Conservation (phyloP, 2,888 invertebrate species). For the Tuta absoluta region DNA sequence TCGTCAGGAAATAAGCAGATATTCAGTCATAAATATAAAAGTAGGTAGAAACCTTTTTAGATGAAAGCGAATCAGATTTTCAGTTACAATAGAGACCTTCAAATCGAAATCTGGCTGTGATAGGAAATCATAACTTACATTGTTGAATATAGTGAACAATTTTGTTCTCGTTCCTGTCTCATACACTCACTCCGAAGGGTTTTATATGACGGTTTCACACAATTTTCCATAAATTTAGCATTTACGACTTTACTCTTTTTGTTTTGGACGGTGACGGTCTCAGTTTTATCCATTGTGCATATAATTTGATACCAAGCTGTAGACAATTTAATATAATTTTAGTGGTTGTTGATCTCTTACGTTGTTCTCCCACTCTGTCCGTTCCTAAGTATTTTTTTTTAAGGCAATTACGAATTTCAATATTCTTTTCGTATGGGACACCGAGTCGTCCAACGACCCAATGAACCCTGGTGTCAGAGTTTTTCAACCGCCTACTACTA, state of each 20-base stretch:
- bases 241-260: neutral
- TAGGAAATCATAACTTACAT: neutral
- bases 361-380: no score
- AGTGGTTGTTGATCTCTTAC: no score
- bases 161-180: neutral
- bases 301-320: neutral
- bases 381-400: no score
- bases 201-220: neutral
- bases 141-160: neutral
- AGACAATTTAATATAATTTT: no score
- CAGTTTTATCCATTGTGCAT: neutral
- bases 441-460: no score
- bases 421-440: no score
- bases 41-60: neutral
- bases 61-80: neutral
- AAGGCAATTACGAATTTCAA: no score
- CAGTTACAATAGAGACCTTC: neutral
- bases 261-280: neutral
- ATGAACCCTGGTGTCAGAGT: no score
- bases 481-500: no score
- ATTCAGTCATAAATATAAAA: neutral
- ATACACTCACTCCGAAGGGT: constrained; percentile 3
- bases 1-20: neutral
- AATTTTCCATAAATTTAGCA: neutral
- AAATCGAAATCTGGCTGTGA: neutral